These are phyloP conservation scores for Helicolenus hilgendorfi DNA, from an alignment of 2,797 vertebrate genomes.

Conservation along the genomic window DNA sequence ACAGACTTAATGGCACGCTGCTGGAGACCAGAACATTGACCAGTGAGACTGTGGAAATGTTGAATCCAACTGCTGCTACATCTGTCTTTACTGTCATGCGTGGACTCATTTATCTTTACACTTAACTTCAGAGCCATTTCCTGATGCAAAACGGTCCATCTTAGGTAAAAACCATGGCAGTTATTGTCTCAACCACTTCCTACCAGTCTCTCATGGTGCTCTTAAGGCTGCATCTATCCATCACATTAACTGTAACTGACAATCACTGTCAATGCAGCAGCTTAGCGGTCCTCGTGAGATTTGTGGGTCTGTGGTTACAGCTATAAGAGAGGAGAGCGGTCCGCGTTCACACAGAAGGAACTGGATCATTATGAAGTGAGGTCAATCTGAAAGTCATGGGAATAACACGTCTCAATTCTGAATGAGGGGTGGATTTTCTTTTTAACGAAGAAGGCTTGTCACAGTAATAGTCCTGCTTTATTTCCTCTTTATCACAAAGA, in stretches of 20 bases:
- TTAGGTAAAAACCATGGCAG: background rate
- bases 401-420: conserved; percentile 42
- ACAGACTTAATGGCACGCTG: conserved; percentile 21
- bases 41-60: conserved; percentile 17
- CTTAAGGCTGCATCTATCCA: conserved; percentile 44
- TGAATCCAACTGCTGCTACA: conserved; percentile 13
- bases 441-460: conserved; percentile 74
- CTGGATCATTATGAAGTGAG: conserved; percentile 54
- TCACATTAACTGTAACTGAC: conserved; percentile 67
- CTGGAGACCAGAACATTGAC: conserved; percentile 33
- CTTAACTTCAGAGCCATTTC: background rate
- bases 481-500: conserved; percentile 56
- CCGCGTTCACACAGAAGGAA: conserved; percentile 22
- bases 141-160: background rate
- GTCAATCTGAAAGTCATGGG: conserved; percentile 51
- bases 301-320: conserved; percentile 27
- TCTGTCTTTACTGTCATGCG: conserved; percentile 11
- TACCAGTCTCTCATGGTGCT: background rate
- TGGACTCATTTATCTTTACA: background rate
- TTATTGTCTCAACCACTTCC: background rate
- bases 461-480: conserved; percentile 72
- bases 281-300: conserved; percentile 50
- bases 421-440: conserved; percentile 23
- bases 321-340: conserved; percentile 11
- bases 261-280: conserved; percentile 60